Base-by-base conservation (phyloP, 2,797 vertebrate species). In the Pipistrellus kuhlii region DNA sequence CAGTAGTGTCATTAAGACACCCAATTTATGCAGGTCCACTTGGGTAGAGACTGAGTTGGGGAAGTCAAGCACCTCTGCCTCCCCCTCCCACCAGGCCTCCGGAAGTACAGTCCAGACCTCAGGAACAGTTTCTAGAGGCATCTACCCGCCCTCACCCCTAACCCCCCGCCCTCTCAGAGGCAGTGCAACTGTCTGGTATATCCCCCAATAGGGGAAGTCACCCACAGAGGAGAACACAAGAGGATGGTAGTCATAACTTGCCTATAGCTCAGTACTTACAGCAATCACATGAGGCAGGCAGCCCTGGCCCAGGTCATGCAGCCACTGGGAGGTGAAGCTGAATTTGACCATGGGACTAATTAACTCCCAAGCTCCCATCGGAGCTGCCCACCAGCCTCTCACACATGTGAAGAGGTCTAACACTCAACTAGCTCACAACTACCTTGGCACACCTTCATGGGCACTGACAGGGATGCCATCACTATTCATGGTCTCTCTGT, bases 31-130 rank as follows among this genome's bases (percentile, higher is more conserved):
- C 5, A 30, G 89, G 82, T 90, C 69, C 46, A 46, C 55, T 55
- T 53, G 53, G 88, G 53, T n/a, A 85, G 17, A 92, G 85, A 76
- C 17, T 85, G 73, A 90, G 78, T 57, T 89, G 81, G 51, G 15
- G 73, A 84, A 85, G 46, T 71, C 59, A 71, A 51, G 64, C 75
- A 48, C 23, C 20, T 62, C 69, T n/a, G 32, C 6, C 8, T 59
- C 10, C 68, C 88, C 20, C 25, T 73, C 5, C 78, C n/a, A 23
- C 1, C 12, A 80, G 32, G 6, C 17, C 44, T 46, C 57, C 1
- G 15, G 81, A 90, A 80, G 84, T n/a, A 69, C 4, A 21, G 10
- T 57, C 27, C 46, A 69, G 57, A 23, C 64, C 44, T 69, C 57
- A 92, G 76, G 53, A 51, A 35, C 11, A 4, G 15, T 32, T 5